Conservation (phyloP, 1,140 invertebrate species). For the Drosophila tani region DNA sequence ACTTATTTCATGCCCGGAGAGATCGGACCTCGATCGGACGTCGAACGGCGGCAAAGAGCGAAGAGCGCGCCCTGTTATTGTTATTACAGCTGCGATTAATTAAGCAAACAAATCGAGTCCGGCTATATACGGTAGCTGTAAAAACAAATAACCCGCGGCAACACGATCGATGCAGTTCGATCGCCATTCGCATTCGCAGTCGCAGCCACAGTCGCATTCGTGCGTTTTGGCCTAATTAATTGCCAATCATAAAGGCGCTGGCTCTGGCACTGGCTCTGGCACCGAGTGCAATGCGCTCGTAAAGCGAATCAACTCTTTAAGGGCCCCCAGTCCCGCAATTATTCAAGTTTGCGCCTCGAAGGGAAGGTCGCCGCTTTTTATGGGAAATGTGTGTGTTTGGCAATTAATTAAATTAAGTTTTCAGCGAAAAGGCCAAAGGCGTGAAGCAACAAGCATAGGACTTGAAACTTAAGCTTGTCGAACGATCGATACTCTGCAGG, state of each 20-base stretch:
- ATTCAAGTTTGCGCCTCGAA: conserved; percentile 80
- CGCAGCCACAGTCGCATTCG: no score
- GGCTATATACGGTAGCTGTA: conserved; percentile 77
- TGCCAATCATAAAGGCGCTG: no score
- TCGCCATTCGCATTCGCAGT: conserved; percentile 2
- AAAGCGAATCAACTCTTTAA: conserved; percentile 79
- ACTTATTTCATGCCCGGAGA: conserved; percentile 61
- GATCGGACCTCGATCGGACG: not conserved
- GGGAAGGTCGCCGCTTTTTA: conserved; percentile 41
- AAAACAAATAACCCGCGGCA: conserved; percentile 76
- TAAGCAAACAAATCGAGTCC: conserved; percentile 75
- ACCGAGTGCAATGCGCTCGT: conserved; percentile 54
- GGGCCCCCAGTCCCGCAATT: conserved; percentile 67
- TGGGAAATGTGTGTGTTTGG: conserved; percentile 69
- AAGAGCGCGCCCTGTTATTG: conserved; percentile 36
- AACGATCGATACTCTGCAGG: conserved; percentile 12
- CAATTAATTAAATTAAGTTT: conserved; percentile 83
- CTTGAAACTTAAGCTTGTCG: not conserved
- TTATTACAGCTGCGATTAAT: conserved; percentile 83
- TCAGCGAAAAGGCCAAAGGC: conserved; percentile 80
- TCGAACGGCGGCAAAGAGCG: not conserved
- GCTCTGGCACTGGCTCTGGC: conserved; percentile 18
- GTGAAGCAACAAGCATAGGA: conserved; percentile 61
- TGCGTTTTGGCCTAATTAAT: no score
- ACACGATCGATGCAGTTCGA: conserved; percentile 28